phyloP scores from a whole-genome alignment of 2,113 vertebrate species.

The Syngnathus floridae region DNA sequence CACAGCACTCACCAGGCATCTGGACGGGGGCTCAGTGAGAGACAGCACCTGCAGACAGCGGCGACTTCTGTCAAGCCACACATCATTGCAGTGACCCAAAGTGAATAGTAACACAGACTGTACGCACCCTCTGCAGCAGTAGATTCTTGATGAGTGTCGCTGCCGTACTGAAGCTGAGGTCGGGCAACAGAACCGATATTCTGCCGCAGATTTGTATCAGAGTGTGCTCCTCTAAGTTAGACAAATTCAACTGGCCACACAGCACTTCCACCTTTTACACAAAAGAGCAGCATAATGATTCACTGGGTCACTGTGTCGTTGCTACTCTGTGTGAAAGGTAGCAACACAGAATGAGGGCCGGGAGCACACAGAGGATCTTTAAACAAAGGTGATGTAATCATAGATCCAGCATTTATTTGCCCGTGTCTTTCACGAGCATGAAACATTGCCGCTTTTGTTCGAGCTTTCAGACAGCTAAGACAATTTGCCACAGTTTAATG shows the following conservation, averaged over 20 bases:
- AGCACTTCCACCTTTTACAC: conserved; percentile 73
- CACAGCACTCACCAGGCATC: conserved; percentile 74
- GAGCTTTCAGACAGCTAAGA: no score
- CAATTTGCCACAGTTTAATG: no score
- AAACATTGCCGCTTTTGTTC: no score
- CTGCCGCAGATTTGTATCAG: conserved; percentile 76
- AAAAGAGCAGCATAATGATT: neutral
- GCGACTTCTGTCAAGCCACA: neutral
- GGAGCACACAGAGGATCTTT: neutral
- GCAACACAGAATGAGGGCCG: neutral
- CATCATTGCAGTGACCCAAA: neutral
- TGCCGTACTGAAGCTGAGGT: conserved; percentile 78
- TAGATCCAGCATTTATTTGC: neutral
- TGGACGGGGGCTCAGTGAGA: conserved; percentile 78
- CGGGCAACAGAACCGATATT: conserved; percentile 71
- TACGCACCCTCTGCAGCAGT: conserved; percentile 75
- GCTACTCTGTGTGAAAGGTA: neutral
- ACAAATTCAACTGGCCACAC: conserved; percentile 72
- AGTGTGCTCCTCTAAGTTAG: conserved; percentile 64
- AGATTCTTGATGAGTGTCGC: conserved; percentile 73
- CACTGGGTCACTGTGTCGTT: neutral
- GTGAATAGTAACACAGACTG: no score
- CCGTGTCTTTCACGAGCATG: no score
- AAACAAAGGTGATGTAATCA: neutral
- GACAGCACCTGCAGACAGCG: conserved; percentile 67